Evolutionary conservation across 2,113 vertebrate genomes (phyloP).

Genomic region (Cyphomyrus discorhynchus): DNA sequence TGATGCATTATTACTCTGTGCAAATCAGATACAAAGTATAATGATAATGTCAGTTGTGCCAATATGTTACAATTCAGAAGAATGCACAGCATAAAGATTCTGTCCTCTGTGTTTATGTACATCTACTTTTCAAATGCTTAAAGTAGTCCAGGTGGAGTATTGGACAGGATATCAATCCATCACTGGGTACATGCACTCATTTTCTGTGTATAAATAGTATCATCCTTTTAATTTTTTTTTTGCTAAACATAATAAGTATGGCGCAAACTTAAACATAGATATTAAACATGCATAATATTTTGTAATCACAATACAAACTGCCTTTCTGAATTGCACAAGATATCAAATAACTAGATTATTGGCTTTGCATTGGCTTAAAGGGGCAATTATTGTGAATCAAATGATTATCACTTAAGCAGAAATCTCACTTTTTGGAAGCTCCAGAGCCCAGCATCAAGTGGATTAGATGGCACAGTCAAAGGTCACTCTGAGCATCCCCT

Average conservation of each 20-base stretch:
- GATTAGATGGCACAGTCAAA: neutral
- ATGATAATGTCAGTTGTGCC: neutral
- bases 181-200: neutral
- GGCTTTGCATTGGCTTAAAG: neutral
- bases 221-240: neutral
- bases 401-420: neutral
- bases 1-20: neutral
- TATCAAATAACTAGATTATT: neutral
- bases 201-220: neutral
- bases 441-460: neutral
- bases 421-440: neutral
- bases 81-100: neutral
- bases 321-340: neutral
- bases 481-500: neutral
- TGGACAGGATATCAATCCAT: neutral
- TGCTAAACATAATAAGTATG: neutral
- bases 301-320: neutral
- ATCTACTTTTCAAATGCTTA: neutral
- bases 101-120: neutral
- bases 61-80: neutral
- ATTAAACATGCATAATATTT: neutral
- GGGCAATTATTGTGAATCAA: neutral
- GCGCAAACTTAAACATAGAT: neutral
- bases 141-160: neutral
- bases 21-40: neutral